Evolutionary conservation across 23 tunicate species (phyloP).

Genomic region (Ascidia mentula): DNA sequence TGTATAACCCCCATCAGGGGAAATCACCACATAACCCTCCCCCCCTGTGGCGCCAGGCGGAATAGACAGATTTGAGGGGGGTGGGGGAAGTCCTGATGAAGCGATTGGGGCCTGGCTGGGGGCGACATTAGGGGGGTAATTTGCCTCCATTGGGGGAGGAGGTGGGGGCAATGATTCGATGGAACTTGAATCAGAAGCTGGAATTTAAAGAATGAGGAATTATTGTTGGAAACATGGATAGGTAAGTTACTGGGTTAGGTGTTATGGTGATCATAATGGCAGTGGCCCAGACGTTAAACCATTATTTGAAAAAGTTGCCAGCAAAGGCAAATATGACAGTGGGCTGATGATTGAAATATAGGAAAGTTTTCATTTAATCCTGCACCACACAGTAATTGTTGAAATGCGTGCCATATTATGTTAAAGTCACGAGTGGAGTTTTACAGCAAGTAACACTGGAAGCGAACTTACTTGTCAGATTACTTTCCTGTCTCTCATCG

Average conservation of each 20-base stretch:
- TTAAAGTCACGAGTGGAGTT: too few species aligned
- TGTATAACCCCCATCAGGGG: conserved; percentile 62
- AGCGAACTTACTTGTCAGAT: conserved; percentile 42
- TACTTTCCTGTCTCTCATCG: conserved; percentile 15
- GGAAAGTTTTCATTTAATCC: too few species aligned
- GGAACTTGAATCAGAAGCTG: conserved; percentile 89
- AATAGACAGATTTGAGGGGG: conserved; percentile 21
- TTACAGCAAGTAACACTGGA: too few species aligned
- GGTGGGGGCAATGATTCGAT: conserved; percentile 84
- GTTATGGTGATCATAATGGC: too few species aligned
- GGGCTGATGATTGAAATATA: too few species aligned
- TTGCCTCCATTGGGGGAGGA: conserved; percentile 55
- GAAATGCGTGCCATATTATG: too few species aligned
- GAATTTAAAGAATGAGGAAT: conserved; percentile 5
- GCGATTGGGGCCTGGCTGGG: conserved; percentile 5
- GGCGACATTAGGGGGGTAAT: neutral
- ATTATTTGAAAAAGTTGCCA: too few species aligned
- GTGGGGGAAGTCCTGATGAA: neutral
- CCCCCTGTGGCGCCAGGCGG: conserved; percentile 9
- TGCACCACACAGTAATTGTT: too few species aligned
- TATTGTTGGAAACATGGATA: too few species aligned
- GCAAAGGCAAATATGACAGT: too few species aligned
- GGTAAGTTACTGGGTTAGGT: too few species aligned
- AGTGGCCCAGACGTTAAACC: too few species aligned
- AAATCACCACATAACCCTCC: conserved; percentile 24